Evolutionary conservation across 2,113 vertebrate species (phyloP), one percentile per base, ranked within the genome.

Genomic region (Columba janthina): DNA sequence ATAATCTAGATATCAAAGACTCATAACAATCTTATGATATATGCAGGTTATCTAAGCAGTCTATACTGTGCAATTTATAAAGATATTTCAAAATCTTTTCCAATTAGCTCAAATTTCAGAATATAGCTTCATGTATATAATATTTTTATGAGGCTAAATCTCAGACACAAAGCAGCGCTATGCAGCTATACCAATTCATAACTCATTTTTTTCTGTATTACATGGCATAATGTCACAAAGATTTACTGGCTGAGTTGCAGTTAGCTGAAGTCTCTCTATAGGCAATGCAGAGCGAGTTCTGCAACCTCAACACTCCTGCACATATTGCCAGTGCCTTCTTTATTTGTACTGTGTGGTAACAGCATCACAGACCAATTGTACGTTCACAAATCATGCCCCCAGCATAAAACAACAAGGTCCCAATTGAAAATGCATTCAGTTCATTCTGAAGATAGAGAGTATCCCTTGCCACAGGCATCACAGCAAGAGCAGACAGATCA

Each of bases 341-440:
- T 12, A 14, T 66, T 71, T 56, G 12, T 24, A 10, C 24, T 24
- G 54, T 31, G 58, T 5, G 0, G 2, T 18, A 17, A 12, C 10
- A 89, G 17, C 17, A 38, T 13, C 77, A 48, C 22, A 62, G 36
- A 64, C 3, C 29, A n/a, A 15, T 3, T 42, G 9, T 3, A 8
- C 1, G 8, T 15, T 64, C 24, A 4, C 21, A 22, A 38, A 44
- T 5, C 4, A 1, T 1, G 19, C 15, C 3, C 10, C 31, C n/a
- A 18, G 5, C 6, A 36, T 24, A 24, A 75, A 83, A 40, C 19
- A n/a, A 12, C 21, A 42, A 61, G 4, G 16, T 48, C 53, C 13
- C 34, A 48, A 8, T 0, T 53, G 70, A 76, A 86, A 89, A 75
- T 7, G 5, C 6, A 29, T 50, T 29, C 18, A 32, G 4, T 25